Evolutionary conservation across 2,888 invertebrate genomes (phyloP), one percentile per base, ranked within the genome.

Genomic region (Apotomis betuletana): DNA sequence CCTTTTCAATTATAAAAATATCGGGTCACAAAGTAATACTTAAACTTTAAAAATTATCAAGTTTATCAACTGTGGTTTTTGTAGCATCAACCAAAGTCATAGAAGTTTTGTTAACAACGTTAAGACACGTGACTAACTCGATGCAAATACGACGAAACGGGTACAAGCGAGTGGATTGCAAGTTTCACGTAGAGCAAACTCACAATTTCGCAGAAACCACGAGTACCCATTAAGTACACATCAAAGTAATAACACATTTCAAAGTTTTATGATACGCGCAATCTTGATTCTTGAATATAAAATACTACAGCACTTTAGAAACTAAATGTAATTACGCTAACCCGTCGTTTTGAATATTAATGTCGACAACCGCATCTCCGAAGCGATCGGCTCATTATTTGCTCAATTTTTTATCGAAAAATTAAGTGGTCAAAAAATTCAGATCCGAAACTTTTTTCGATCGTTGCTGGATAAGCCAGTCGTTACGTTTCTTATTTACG

Each of bases 401-500:
- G 77, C 75, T 73, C 67, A 75, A 70, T 74, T 77, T 75, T 78
- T 77, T 78, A 75, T 74, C 76, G 62, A 78, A 82, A 83, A 83
- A 80, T 80, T 77, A 75, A 74, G 72, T 74, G 77, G 59, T 77
- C 73, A 74, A 80, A 83, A 27, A 85, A 89, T 84, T 87, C 85
- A 77, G 87, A 87, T 88, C 87, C 85, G 81, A 81, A 82, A 85
- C 76, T 86, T 82, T 76, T 74, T 76, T 82, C 78, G 87, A 87
- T 88, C 83, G 87, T 83, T 81, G 79, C 73, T 49, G 82, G 90
- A 90, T 90, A 90, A 89, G 83, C 75, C 76, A 80, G 76, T 80
- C 82, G 83, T 85, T 84, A 83, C 83, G 77, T 80, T 83, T 81
- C 86, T 87, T 81, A 89, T 89, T 89, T 89, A 89, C 88, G 87